A percentile compares a stretch with the other conserved stretches of the same genome.
Conservation (phyloP, 2,888 invertebrate species). For the Ichneumoninae sp. region DNA sequence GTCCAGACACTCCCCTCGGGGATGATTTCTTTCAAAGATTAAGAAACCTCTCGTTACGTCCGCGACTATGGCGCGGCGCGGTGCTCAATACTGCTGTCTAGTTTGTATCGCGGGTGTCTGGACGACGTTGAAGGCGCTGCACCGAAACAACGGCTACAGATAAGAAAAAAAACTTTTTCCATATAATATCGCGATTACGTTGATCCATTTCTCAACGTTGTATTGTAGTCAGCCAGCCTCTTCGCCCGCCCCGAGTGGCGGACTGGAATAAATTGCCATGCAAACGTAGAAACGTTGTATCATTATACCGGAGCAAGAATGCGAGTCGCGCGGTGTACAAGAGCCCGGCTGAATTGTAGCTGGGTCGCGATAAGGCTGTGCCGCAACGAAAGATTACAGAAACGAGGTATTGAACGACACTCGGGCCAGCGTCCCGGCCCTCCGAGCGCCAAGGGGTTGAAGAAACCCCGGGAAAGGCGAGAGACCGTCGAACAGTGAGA, state of each 20-base stretch:
- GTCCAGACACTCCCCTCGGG: constrained; percentile 51
- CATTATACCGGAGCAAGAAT: constrained; percentile 5
- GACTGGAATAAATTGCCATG: not conserved
- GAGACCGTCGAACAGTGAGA: constrained; percentile 32
- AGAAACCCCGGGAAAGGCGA: constrained; percentile 1
- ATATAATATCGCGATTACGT: not conserved
- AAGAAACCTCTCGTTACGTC: constrained; percentile 50
- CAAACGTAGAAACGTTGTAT: constrained; percentile 1
- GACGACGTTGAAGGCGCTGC: not conserved
- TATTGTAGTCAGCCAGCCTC: not conserved
- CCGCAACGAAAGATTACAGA: constrained; percentile 57
- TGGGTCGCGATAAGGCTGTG: constrained; percentile 45
- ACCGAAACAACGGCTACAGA: not conserved
- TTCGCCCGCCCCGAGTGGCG: not conserved
- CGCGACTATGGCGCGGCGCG: not conserved
- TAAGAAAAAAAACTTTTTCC: not conserved
- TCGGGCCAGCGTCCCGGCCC: constrained; percentile 16
- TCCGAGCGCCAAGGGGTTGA: not conserved
- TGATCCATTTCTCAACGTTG: constrained; percentile 3
- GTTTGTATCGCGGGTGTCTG: constrained; percentile 3
- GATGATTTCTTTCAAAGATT: constrained; percentile 62
- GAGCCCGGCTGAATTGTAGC: constrained; percentile 49
- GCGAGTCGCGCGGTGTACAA: constrained; percentile 9
- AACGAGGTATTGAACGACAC: constrained; percentile 62
- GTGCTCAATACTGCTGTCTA: constrained; percentile 51